Evolutionary conservation across 2,797 vertebrate species (phyloP), one percentile per base, ranked within the genome.

Genomic region (Pangasius macronema): DNA sequence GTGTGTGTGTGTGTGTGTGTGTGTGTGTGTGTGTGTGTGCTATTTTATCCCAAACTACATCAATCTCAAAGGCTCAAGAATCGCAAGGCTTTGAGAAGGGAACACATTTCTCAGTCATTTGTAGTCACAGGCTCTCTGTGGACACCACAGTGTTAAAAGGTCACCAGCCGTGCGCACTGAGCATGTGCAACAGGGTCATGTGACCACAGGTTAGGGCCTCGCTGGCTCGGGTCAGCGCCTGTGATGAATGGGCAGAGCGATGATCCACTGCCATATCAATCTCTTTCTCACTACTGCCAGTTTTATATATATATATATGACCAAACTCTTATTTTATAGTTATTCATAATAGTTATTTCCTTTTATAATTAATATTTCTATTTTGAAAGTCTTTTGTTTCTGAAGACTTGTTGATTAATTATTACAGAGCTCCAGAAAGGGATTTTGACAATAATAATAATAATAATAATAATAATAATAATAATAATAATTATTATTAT

Each of bases 231-330:
- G 85, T 83, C 42, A 46, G 46, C 84, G 80, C 49, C 70, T 8
- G 24, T 88, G 89, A 91, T 89, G 51, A 89, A 90, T 90, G 84
- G 82, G 87, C 59, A 46, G 88, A 33, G 85, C 57, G 11, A 84
- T 88, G 87, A 86, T 88, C 86, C 86, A n/a, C 24, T 9, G 51
- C n/a, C n/a, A 77, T 3, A 22, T 49, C 24, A 75, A 75, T 53
- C 46, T 53, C 27, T 11, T 22, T 30, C 3, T 18, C 24, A 16
- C 73, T 73, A 46, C 36, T 46, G 22, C 70, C 33, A 27, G 70
- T 49, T 49, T 49, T n/a, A 75, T 0, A 51, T 42, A 42, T 42
- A 42, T 42, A 42, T 42, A 42, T 42, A 42, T 16, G 0, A 61
- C 27, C 1, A 33, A 36, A 68, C 30, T 33, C 2, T 68, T 18